These are phyloP conservation scores for Diorhabda sublineata DNA, from an alignment of 1,140 invertebrate species.

Conservation along the genomic window DNA sequence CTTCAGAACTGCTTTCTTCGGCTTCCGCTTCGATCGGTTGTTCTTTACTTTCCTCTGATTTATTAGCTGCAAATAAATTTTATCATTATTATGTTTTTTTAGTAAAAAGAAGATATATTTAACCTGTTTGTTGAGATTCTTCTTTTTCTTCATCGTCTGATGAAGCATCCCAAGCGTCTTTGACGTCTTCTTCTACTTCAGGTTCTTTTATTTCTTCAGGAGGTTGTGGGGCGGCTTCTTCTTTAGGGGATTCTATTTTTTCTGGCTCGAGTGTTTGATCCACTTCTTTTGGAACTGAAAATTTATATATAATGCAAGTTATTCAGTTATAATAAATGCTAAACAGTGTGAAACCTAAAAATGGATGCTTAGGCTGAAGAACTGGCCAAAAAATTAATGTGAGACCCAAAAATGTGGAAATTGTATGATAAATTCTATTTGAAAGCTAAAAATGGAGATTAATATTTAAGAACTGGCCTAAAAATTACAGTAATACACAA, in stretches of 20 bases:
- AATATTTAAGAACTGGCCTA: no score
- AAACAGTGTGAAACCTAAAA: no score
- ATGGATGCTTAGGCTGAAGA: no score
- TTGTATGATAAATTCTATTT: no score
- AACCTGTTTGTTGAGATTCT: constrained; percentile 53
- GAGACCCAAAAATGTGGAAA: no score
- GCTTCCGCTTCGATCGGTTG: constrained; percentile 24
- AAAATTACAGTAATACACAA: no score
- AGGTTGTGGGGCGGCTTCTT: constrained; percentile 47
- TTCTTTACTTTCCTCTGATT: constrained; percentile 33
- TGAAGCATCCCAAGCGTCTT: constrained; percentile 82
- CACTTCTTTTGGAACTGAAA: constrained; percentile 15
- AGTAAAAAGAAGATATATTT: no score
- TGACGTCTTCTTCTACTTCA: constrained; percentile 59
- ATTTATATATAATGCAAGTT: neutral
- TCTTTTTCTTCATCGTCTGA: constrained; percentile 58
- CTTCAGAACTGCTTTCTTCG: constrained; percentile 54
- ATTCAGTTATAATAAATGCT: no score
- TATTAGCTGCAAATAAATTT: neutral
- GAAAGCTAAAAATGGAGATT: no score
- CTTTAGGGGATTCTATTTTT: constrained; percentile 25
- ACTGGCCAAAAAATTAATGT: no score
- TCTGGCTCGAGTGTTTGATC: constrained; percentile 17
- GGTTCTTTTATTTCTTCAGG: constrained; percentile 50
- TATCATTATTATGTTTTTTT: no score